A percentile compares a stretch with the other conserved stretches of the same genome.
phyloP scores from a whole-genome alignment of 1,140 invertebrate species.

The Diabrotica undecimpunctata region DNA sequence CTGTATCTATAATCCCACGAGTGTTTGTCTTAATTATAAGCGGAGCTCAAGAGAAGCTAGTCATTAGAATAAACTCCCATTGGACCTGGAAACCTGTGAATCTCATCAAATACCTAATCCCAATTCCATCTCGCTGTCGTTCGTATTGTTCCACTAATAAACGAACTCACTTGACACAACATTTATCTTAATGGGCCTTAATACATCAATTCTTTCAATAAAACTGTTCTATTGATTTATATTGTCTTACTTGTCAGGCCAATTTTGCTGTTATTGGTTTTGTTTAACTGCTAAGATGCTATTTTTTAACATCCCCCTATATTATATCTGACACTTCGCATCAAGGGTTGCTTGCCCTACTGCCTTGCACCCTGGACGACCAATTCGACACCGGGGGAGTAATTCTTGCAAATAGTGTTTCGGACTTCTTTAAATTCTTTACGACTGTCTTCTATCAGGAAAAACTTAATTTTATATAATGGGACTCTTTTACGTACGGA shows the following conservation, averaged over 20 bases:
- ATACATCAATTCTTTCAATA: conserved; percentile 24
- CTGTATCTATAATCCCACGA: conserved; percentile 35
- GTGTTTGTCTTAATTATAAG: conserved; percentile 48
- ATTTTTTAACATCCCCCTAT: conserved; percentile 19
- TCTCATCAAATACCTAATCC: conserved; percentile 45
- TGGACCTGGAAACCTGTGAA: conserved; percentile 39
- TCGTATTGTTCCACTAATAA: conserved; percentile 31
- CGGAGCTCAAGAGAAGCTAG: conserved; percentile 43
- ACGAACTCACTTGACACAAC: conserved; percentile 21
- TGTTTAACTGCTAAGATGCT: conserved; percentile 13
- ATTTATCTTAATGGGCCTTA: conserved; percentile 23
- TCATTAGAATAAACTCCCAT: conserved; percentile 44
- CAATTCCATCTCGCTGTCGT: conserved; percentile 30
- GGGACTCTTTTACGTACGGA: too few relatives aligned
- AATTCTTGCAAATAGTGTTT: neutral
- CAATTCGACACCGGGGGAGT: neutral
- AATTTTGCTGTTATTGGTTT: conserved; percentile 17
- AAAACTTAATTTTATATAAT: too few relatives aligned
- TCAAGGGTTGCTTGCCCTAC: conserved; percentile 3
- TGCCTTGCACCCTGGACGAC: neutral
- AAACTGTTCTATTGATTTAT: conserved; percentile 24
- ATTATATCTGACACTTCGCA: conserved; percentile 7
- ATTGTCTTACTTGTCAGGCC: conserved; percentile 17
- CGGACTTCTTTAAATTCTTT: neutral
- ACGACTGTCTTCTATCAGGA: too few relatives aligned